Base-by-base conservation (phyloP, 2,113 vertebrate genomes). In the Syrrhaptes paradoxus region DNA sequence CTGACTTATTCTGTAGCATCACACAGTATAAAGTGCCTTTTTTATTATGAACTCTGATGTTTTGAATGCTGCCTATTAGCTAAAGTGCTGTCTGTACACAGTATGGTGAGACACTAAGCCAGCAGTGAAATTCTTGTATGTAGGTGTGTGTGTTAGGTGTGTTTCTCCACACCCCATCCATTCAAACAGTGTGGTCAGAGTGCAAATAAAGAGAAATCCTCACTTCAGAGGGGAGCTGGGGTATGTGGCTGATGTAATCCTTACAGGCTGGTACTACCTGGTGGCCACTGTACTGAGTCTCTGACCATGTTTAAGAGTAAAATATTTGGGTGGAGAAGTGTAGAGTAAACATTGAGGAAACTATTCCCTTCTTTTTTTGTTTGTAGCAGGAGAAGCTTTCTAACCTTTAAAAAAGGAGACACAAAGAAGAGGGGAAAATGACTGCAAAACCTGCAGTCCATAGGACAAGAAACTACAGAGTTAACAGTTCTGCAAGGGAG, bases 101-200 rank as follows among this genome's bases (percentile, higher is more conserved):
- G 65, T 3, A 12, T 29, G 34, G 15, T 59, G 79, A 83, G 83
- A 59, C 65, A 41, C 8, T 25, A 46, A 90, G 57, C 28, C 34
- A 66, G 78, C 41, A 85, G 51, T 57, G 59, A 85, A 77, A 86
- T 88, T 90, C 75, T 49, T 83, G 7, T 32, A 6, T 11, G 22
- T 62, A 95, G 78, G 77, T 62, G 36, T 67, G 63, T 75, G 28
- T 89, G n/a, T 63, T 85, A 93, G 85, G 67, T 89, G 71, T 93
- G 75, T 86, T 92, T 90, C 48, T 71, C 76, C 80, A 78, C 93
- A 86, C 90, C 36, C 61, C 36, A 19, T 94, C 36, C 83, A 87
- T 82, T 90, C 88, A 96, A 96, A 86, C 73, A 93, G 48, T 93
- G 68, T 86, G 82, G 73, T 84, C 52, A 94, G 72, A 95, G 84